Conservation (phyloP, 1,140 invertebrate genomes). For the Drosophila nikananu region DNA sequence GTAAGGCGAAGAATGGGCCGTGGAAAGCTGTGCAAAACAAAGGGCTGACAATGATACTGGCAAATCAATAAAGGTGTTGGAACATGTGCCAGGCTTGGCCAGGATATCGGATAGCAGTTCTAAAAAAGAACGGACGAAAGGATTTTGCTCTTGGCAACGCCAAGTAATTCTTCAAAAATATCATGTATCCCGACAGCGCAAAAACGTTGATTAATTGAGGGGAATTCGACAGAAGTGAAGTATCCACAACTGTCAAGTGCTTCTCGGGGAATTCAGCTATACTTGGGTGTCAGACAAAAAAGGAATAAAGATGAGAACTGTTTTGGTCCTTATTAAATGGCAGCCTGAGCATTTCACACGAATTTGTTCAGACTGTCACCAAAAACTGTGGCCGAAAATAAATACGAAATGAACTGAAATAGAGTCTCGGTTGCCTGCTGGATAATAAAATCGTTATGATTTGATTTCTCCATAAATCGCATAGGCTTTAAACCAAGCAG, state of each 20-base stretch:
- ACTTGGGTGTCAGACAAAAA: neutral
- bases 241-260: neutral
- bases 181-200: slow-evolving; percentile 22
- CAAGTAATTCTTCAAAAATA: slow-evolving; percentile 27
- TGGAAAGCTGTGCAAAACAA: neutral
- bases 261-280: slow-evolving; percentile 11
- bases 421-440: neutral
- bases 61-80: slow-evolving; percentile 32
- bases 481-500: neutral
- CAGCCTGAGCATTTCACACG: neutral
- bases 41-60: slow-evolving; percentile 14
- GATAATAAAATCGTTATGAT: slow-evolving; percentile 5
- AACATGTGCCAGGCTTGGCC: slow-evolving; percentile 32
- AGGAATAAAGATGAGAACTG: neutral
- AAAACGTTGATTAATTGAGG: slow-evolving; percentile 37
- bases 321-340: slow-evolving; percentile 8
- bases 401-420: neutral
- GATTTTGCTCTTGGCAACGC: slow-evolving; percentile 33
- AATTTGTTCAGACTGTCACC: slow-evolving; percentile 2
- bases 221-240: slow-evolving; percentile 8
- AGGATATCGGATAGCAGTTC: slow-evolving; percentile 33
- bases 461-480: neutral
- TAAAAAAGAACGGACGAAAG: slow-evolving; percentile 29
- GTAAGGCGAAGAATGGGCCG: neutral
- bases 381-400: neutral